Evolutionary conservation across 2,888 invertebrate genomes (phyloP), one percentile per base, ranked within the genome.

Genomic region (Cataglyphis rosenhaueri): DNA sequence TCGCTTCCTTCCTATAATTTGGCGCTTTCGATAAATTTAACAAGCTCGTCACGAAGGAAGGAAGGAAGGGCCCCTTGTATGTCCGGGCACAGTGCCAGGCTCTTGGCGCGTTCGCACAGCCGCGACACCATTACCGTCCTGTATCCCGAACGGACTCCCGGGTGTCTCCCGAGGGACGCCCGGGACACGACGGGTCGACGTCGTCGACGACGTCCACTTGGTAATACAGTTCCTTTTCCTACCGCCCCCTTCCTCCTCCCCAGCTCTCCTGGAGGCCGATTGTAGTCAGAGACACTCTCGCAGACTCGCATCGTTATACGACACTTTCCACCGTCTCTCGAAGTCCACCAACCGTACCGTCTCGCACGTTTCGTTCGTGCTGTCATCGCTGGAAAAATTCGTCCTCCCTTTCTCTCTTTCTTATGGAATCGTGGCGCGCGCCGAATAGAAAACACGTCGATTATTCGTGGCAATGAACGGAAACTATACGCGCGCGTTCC

Each of bases 21-120:
- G 94, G 93, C 93, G 92, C 92, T 93, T 93, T 94, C 94, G 93
- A 94, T 94, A 94, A 94, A 93, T 94, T 94, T 94, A 94, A 94
- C 94, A 94, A 94, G 94, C 94, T 93, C 93, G 93, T 94, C 94
- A 94, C 94, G 92, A 90, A 93, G 92, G 92, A 91, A 25, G 25
- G 25, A 25, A 25, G 92, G 92, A 89, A 88, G 87, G 90, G 89
- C 88, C 86, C 89, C 52, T 52, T 91, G 91, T 89, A 88, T 92
- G 92, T 93, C 92, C 92, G 92, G 94, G 93, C 94, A 93, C 89
- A 90, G 90, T 93, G 94, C 94, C 93, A 94, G 92, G 90, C 91
- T 89, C 88, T 90, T 88, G 88, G 86, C 90, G 89, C 90, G 88
- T 91, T 86, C 90, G 88, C 90, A 90, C 87, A 87, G 91, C 88